phyloP scores from a whole-genome alignment of 1,140 invertebrate species.

The Drosophila tropicalis region DNA sequence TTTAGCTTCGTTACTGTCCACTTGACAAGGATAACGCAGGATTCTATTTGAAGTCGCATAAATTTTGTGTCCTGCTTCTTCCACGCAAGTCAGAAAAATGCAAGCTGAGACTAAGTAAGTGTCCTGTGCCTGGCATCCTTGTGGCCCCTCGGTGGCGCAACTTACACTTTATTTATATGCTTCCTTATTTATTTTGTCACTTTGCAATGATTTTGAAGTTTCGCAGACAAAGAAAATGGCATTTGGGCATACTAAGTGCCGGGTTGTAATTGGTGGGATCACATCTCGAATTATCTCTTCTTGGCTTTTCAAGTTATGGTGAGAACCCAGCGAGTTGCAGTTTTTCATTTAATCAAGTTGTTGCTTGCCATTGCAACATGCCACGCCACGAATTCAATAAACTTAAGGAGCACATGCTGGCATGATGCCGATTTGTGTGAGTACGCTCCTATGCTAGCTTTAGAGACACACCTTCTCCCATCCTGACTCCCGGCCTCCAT shows the following conservation, averaged over 20 bases:
- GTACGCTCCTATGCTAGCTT: conserved; percentile 43
- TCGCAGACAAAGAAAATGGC: conserved; percentile 14
- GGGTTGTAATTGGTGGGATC: conserved; percentile 25
- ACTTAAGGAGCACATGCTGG: conserved; percentile 38
- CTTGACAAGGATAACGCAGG: conserved; percentile 27
- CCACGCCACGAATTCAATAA: conserved; percentile 46
- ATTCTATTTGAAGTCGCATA: conserved; percentile 57
- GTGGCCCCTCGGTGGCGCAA: conserved; percentile 18
- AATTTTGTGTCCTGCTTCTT: conserved; percentile 49
- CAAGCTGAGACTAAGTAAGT: conserved; percentile 33
- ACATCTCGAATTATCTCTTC: too few relatives aligned
- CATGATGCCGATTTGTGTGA: conserved; percentile 13
- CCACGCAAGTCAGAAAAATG: conserved; percentile 32
- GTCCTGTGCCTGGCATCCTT: conserved; percentile 54
- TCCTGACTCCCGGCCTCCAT: neutral
- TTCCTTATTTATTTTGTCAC: conserved; percentile 69
- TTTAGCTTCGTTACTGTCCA: neutral
- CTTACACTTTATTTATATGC: conserved; percentile 73
- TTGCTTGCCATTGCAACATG: conserved; percentile 23
- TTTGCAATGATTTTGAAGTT: conserved; percentile 63
- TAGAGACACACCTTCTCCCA: neutral
- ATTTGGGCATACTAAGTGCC: conserved; percentile 1
- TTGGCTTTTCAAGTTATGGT: too few relatives aligned
- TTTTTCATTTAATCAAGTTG: conserved; percentile 34
- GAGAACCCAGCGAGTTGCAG: neutral